Percentiles rank a stretch among this genome's conserved stretches.
Conservation (phyloP, 2,797 vertebrate genomes). For the Triplophysa yarkandensis region DNA sequence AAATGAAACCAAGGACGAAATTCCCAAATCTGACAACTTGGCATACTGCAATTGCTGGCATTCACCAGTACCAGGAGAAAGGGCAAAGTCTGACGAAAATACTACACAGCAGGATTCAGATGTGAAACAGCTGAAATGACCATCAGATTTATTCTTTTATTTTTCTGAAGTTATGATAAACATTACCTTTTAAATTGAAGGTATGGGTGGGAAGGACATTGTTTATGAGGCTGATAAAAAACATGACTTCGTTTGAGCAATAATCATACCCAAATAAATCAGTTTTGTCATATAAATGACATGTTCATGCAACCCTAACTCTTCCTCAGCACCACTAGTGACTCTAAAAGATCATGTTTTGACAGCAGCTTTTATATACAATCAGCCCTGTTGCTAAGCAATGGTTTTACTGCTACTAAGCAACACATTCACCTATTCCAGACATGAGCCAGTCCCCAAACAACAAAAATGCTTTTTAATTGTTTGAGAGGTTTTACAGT, state of each 20-base stretch:
- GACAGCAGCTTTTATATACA: slow-evolving; percentile 62
- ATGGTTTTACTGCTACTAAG: slow-evolving; percentile 76
- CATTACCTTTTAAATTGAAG: background rate
- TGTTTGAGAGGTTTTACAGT: slow-evolving; percentile 51
- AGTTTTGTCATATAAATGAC: slow-evolving; percentile 46
- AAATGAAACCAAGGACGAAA: background rate
- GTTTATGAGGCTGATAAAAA: background rate
- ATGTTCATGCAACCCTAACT: slow-evolving; percentile 60
- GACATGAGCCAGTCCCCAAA: slow-evolving; percentile 70
- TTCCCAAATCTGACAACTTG: background rate
- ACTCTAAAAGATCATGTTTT: slow-evolving; percentile 48
- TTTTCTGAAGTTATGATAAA: background rate
- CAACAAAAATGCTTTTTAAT: slow-evolving; percentile 67
- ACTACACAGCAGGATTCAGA: slow-evolving; percentile 2
- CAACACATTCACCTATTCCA: slow-evolving; percentile 77
- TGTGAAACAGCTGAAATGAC: background rate
- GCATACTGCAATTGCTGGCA: slow-evolving; percentile 27
- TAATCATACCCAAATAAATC: slow-evolving; percentile 9
- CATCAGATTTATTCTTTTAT: background rate
- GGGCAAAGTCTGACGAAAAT: slow-evolving; percentile 1
- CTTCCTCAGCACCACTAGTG: slow-evolving; percentile 54
- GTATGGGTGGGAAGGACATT: background rate
- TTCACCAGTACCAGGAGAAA: slow-evolving; percentile 7
- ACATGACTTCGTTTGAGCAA: background rate
- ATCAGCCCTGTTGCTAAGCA: slow-evolving; percentile 75